Conservation (phyloP, 1,140 invertebrate genomes). For the Caenorhabditis briggsae region DNA sequence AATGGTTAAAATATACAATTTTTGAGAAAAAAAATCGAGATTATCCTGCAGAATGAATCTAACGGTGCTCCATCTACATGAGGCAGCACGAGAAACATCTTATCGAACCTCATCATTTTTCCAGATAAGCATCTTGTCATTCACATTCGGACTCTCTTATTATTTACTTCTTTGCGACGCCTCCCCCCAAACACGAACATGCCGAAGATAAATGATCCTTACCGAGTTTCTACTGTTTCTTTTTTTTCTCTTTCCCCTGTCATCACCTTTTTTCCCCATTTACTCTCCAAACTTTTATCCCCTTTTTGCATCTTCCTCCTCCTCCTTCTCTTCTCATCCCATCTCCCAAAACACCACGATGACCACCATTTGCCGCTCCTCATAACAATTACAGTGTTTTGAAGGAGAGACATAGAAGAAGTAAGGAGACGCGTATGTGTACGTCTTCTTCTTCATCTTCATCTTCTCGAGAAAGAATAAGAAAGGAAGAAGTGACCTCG, state of each 20-base stretch:
- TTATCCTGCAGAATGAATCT: too few species aligned
- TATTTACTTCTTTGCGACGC: neutral
- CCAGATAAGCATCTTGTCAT: constrained; percentile 12
- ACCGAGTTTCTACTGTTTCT: neutral
- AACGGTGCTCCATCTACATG: too few species aligned
- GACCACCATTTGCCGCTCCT: neutral
- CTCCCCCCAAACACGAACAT: too few species aligned
- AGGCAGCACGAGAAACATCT: too few species aligned
- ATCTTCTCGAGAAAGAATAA: neutral
- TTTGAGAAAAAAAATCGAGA: too few species aligned
- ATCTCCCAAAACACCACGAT: neutral
- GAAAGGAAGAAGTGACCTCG: constrained; percentile 35
- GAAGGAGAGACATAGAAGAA: constrained; percentile 16
- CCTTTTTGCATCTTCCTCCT: neutral
- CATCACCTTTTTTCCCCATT: neutral
- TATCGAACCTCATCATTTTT: neutral
- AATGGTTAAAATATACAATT: too few species aligned
- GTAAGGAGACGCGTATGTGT: neutral
- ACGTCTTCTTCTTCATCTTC: constrained; percentile 18
- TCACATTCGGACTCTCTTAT: neutral
- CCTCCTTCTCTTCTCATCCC: neutral
- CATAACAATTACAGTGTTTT: constrained; percentile 54
- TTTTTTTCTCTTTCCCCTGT: neutral
- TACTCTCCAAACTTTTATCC: neutral
- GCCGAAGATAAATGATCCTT: too few species aligned